A percentile compares a stretch with the other conserved stretches of the same genome.
phyloP scores from a whole-genome alignment of 2,888 invertebrate genomes.

The Ornithoptera priamus region DNA sequence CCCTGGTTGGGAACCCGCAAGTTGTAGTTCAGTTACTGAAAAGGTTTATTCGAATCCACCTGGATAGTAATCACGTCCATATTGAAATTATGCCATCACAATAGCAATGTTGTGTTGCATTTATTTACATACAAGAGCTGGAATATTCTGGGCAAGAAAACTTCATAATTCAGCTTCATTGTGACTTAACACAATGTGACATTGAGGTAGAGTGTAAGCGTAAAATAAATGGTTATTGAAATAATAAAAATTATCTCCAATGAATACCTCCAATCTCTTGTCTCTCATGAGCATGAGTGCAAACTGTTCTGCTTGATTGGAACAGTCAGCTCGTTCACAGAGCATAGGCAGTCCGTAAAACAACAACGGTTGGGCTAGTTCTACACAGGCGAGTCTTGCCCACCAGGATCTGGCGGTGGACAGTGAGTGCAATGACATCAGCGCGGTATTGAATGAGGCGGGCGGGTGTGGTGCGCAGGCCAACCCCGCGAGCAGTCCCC shows the following conservation, averaged over 20 bases:
- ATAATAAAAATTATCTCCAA: background rate
- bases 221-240: too few relatives aligned
- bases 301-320: conserved; percentile 80
- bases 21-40: too few relatives aligned
- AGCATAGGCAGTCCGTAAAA: conserved; percentile 86
- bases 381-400: conserved; percentile 82
- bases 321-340: conserved; percentile 61
- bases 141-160: too few relatives aligned
- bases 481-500: conserved; percentile 83
- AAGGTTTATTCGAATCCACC: too few relatives aligned
- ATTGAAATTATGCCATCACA: too few relatives aligned
- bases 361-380: conserved; percentile 85
- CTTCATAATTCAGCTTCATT: too few relatives aligned
- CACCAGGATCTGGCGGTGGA: conserved; percentile 82
- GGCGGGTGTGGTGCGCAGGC: conserved; percentile 82
- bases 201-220: too few relatives aligned
- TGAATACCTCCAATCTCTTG: conserved; percentile 81
- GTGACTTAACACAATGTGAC: too few relatives aligned
- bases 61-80: too few relatives aligned
- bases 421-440: conserved; percentile 70
- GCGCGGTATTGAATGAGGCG: conserved; percentile 79
- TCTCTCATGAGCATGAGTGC: conserved; percentile 86
- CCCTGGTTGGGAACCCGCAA: too few relatives aligned
- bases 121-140: too few relatives aligned
- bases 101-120: too few relatives aligned